Base-by-base conservation (phyloP, 2,113 vertebrate species). In the Rhea americana region DNA sequence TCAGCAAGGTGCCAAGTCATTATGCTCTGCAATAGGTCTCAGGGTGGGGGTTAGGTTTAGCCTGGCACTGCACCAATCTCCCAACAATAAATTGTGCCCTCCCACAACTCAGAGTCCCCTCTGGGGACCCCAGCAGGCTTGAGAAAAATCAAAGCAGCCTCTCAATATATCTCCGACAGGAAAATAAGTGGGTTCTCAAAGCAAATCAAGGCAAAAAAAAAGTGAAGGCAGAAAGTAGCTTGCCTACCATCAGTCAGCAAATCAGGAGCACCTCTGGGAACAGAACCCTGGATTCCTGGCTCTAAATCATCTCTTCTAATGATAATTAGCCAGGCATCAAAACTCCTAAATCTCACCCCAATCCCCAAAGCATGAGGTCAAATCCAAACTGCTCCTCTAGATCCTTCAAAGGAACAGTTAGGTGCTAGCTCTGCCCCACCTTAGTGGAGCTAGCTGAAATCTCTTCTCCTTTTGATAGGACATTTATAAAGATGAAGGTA, bases 21-120 rank as follows among this genome's bases (percentile, higher is more conserved):
- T 41, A 26, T 22, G 82, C 0, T 0, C 63, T 25, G 9, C 48
- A 35, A 37, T 7, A 48, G 35, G 51, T 53, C 81, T 48, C 47
- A 53, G 39, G 68, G 35, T 4, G 50, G 35, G 4, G 30, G 9
- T 55, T 81, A 77, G 30, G 30, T 3, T 66, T 86, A n/a, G 10
- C 37, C 81, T 77, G 22, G 56, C 19, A 30, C 22, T 7, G 24
- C 45, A 80, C 4, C 17, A 13, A 1, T 53, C 18, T 81, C 68
- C 56, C 61, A 65, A 85, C 93, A 86, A 37, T 35, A 75, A 58
- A 5, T n/a, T 55, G 8, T 25, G 55, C 15, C 6, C 5, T 80
- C 79, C 41, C 47, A 59, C 37, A 90, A 30, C 67, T 6, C 56
- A 87, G 26, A 58, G 11, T 55, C 14, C 15, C 7, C 37, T 79